phyloP scores from a whole-genome alignment of 2,888 invertebrate species.

The Drosophila helvetica region DNA sequence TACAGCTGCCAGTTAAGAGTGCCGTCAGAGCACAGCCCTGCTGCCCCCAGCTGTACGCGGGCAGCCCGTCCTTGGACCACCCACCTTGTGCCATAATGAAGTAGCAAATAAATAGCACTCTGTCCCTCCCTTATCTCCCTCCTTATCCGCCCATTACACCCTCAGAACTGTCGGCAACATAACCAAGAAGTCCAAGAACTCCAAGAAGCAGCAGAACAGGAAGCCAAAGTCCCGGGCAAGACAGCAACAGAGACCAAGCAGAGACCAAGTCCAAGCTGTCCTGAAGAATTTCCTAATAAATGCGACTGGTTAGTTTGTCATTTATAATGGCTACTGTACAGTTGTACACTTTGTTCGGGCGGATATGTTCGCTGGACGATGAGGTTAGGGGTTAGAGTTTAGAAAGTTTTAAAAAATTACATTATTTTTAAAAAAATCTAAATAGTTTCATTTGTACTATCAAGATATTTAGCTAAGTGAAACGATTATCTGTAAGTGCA shows the following conservation, averaged over 20 bases:
- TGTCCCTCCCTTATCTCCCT: not conserved
- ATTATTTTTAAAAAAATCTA: too few species aligned
- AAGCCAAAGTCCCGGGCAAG: not conserved
- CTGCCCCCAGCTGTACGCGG: not conserved
- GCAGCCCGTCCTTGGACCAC: slow-evolving; percentile 22
- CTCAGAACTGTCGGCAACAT: slow-evolving; percentile 40
- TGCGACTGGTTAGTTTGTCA: slow-evolving; percentile 61
- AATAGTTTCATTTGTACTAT: too few species aligned
- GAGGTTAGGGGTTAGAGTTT: too few species aligned
- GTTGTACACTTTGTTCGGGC: not conserved
- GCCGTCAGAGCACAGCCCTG: too few species aligned
- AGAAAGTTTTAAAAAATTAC: too few species aligned
- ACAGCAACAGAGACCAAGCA: slow-evolving; percentile 1
- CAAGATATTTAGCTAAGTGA: too few species aligned
- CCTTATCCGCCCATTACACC: not conserved
- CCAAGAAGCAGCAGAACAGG: slow-evolving; percentile 33
- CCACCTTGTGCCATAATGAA: slow-evolving; percentile 66
- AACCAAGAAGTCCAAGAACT: not conserved
- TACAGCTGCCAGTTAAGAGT: slow-evolving; percentile 63
- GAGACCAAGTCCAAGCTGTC: slow-evolving; percentile 20
- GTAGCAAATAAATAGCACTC: slow-evolving; percentile 73
- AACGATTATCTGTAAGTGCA: too few species aligned
- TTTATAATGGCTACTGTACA: slow-evolving; percentile 52
- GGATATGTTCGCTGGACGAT: not conserved
- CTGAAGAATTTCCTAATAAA: slow-evolving; percentile 51